Conservation (phyloP, 2,797 vertebrate species). For the Lithobates pipiens region DNA sequence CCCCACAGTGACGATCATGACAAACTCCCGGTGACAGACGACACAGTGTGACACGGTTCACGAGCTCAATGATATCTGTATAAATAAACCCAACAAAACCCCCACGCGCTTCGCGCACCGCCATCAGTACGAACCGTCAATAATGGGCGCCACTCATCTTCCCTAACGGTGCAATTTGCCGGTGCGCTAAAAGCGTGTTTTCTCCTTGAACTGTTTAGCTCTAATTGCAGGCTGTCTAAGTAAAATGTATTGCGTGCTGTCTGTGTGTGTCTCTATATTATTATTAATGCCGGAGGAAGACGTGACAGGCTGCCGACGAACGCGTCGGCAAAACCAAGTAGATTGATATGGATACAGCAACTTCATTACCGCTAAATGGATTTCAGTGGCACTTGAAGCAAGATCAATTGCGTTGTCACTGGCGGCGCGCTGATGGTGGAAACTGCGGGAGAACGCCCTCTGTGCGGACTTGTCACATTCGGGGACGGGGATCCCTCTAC, state of each 20-base stretch:
- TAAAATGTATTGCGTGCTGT: conserved; percentile 42
- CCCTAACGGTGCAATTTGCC: conserved; percentile 31
- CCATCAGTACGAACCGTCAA: conserved; percentile 10
- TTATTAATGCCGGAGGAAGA: conserved; percentile 40
- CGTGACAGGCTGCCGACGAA: conserved; percentile 12
- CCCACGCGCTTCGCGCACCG: background rate
- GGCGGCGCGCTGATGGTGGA: background rate
- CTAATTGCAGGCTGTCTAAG: conserved; percentile 52
- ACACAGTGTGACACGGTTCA: background rate
- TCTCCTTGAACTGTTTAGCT: conserved; percentile 51
- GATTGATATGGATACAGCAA: conserved; percentile 33
- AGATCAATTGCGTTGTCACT: conserved; percentile 13
- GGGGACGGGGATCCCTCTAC: no score
- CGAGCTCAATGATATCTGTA: background rate
- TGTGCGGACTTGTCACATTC: background rate
- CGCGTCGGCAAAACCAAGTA: background rate
- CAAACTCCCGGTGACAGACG: background rate
- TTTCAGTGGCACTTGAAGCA: conserved; percentile 31
- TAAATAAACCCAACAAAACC: background rate
- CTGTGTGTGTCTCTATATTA: conserved; percentile 20
- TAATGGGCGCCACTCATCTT: conserved; percentile 44
- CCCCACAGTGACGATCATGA: background rate
- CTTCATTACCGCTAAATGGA: conserved; percentile 36
- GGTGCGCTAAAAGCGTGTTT: conserved; percentile 9
- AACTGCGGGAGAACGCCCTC: background rate